Conservation (phyloP, 2,797 vertebrate species). For the Halcyon badia region DNA sequence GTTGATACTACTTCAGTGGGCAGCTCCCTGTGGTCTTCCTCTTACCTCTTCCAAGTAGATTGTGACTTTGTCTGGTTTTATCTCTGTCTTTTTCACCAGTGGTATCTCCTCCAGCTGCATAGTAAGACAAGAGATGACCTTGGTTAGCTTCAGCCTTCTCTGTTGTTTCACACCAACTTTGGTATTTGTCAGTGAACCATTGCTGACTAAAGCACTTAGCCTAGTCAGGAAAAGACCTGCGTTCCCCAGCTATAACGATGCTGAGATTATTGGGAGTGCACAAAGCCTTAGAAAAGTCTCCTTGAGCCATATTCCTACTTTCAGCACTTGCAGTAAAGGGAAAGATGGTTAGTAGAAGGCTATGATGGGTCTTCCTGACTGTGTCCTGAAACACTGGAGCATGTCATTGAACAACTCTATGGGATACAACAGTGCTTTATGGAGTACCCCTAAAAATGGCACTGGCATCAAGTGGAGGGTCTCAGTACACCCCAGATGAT, state of each 20-base stretch:
- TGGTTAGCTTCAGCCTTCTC: background rate
- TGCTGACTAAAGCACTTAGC: background rate
- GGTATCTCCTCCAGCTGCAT: constrained; percentile 31
- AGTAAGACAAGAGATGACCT: background rate
- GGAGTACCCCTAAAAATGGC: background rate
- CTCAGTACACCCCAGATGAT: background rate
- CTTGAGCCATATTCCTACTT: background rate
- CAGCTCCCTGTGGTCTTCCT: background rate
- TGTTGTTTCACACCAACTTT: background rate
- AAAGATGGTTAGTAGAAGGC: background rate
- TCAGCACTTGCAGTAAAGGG: background rate
- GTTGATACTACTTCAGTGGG: background rate
- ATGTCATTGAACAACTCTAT: background rate
- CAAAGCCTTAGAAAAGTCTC: background rate
- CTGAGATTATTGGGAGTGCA: background rate
- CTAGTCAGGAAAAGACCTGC: background rate
- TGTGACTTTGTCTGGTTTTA: constrained; percentile 38
- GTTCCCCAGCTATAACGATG: background rate
- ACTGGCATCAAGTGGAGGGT: background rate
- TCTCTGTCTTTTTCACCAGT: constrained; percentile 52
- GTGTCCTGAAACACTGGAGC: background rate
- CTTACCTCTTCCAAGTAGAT: constrained; percentile 73
- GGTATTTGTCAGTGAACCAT: background rate
- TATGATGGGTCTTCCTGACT: background rate
- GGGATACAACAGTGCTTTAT: background rate